Evolutionary conservation across 2,888 invertebrate species (phyloP), one percentile per base, ranked within the genome.

Genomic region (Cerceris rybyensis): DNA sequence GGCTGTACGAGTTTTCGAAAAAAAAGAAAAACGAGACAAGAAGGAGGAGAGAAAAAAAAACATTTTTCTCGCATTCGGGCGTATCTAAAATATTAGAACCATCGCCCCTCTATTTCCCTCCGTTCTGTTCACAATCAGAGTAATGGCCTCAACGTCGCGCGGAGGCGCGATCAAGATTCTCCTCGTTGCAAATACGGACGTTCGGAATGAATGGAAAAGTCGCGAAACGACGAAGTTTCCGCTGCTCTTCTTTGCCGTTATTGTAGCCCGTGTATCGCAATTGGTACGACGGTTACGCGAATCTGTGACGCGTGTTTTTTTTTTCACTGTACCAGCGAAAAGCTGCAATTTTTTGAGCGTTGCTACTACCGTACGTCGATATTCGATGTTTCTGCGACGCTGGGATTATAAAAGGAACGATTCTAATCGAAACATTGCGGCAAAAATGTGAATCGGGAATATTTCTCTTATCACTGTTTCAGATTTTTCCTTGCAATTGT

Each of bases 1-100:
- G 28, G 28, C 4, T 28, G 16, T 13, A 17, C 14, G 66, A 61
- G 71, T 66, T 66, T 61, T 60, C 43, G 66, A 75, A 75, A 75
- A 60, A 28, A 28, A 28, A n/a, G n/a, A n/a, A 28, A 28, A 28
- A 28, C 28, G 28, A 28, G 28, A 28, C 28, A 28, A 28, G 4
- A 28, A 28, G 28, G 4, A 28, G 4, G 28, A 28, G n/a, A n/a
- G n/a, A 28, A 28, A 28, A 28, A 28, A 28, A 28, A 28, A 28
- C 28, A 28, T 46, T 8, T 14, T n/a, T 1, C 16, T 14, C 6
- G 6, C 41, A 13, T n/a, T 14, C 59, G 14, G n/a, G 8, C 59
- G 59, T 42, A 42, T 42, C 42, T 59, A 59, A 59, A 59, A 59
- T 59, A 59, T 59, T 59, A 59, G 42, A 59, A 41, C n/a, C 42